Percentiles rank a stretch among this genome's conserved stretches.
phyloP scores from a whole-genome alignment of 2,797 vertebrate genomes.

The Squalus acanthias region DNA sequence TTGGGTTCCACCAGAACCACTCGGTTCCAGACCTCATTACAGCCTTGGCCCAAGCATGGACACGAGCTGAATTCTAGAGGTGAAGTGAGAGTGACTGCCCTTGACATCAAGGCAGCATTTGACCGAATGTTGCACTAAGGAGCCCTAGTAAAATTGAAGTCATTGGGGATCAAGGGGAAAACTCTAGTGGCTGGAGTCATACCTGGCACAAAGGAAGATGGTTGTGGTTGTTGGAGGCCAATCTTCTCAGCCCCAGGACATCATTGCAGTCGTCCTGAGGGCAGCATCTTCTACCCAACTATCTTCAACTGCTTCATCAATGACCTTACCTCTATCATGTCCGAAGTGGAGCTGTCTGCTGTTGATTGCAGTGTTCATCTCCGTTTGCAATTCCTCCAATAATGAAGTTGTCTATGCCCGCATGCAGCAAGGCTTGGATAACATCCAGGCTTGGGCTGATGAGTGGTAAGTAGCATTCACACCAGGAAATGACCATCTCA shows the following conservation, averaged over 20 bases:
- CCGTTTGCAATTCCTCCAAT: neutral
- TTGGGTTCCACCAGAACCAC: neutral
- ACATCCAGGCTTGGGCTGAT: neutral
- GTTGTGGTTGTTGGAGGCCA: neutral
- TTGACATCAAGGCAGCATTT: constrained; percentile 26
- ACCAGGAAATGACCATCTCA: neutral
- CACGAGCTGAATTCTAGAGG: neutral
- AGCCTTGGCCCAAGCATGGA: neutral
- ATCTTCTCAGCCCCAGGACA: neutral
- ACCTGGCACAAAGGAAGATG: constrained; percentile 14
- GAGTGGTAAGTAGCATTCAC: neutral
- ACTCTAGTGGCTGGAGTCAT: neutral
- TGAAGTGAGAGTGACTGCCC: neutral
- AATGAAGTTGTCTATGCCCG: neutral
- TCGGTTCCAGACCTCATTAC: neutral
- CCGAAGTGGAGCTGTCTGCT: neutral
- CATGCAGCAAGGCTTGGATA: neutral
- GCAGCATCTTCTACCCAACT: neutral
- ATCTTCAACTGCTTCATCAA: neutral
- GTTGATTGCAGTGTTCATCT: neutral
- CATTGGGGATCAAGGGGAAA: neutral
- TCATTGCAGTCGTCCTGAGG: neutral
- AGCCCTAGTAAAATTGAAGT: neutral
- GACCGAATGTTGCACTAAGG: neutral
- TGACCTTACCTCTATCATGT: neutral